Base-by-base conservation (phyloP, 2,113 vertebrate genomes). In the Lepus americanus region DNA sequence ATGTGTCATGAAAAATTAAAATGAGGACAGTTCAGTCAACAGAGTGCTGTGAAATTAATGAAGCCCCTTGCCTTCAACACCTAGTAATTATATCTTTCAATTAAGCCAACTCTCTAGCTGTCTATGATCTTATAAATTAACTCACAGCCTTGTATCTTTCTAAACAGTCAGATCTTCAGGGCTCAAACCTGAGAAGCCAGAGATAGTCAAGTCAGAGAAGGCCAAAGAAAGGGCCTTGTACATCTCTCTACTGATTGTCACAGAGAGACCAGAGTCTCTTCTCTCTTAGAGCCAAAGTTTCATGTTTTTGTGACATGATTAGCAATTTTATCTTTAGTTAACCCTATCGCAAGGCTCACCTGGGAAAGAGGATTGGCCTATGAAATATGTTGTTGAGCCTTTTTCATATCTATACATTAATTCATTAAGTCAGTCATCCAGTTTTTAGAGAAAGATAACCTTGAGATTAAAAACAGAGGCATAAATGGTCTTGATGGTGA, bases 41-140 rank as follows among this genome's bases (percentile, higher is more conserved):
- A 98, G 94, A 97, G 79, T 98, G 97, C 98, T 98, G 95, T 84
- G 96, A 98, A 98, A 98, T 98, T 98, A 98, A 98, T 98, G 98
- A 98, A 97, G 93, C 97, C 94, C 92, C 98, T 98, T 90, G 96
- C 98, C 97, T 98, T 95, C 96, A 98, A 98, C 97, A 98, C 98
- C 98, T 98, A 98, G 98, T 98, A 98, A 98, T 98, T 98, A 98
- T 97, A 98, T 98, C 98, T 98, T 98, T 98, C 98, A 98, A 98
- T 98, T 98, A 98, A 98, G 97, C 96, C 97, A 98, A 98, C 98
- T 98, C 96, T 98, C 96, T 98, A 80, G 90, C 90, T 98, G 97
- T 98, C 97, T 97, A 90, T 79, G 82, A 95, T 97, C 97, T 97
- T 98, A 97, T 97, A 98, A 98, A 98, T 98, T 98, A 98, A 97